A percentile compares a stretch with the other conserved stretches of the same genome.
These are phyloP conservation scores for Solenodon paradoxus DNA, from an alignment of 2,113 vertebrate genomes.

Conservation along the genomic window DNA sequence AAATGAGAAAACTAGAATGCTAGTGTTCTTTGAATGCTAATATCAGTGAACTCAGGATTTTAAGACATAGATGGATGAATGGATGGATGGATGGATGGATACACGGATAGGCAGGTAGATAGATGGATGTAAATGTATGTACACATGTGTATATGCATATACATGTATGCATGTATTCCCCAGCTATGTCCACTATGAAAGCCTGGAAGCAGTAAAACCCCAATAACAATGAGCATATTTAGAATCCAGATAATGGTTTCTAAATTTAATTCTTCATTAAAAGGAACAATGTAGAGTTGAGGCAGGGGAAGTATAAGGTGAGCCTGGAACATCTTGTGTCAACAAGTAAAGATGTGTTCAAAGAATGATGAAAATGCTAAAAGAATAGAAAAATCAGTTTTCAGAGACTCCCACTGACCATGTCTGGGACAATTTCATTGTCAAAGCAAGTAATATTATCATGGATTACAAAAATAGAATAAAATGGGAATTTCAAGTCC, in stretches of 20 bases:
- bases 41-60: neutral
- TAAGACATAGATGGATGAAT: neutral
- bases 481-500: neutral
- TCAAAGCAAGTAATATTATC: slow-evolving; percentile 22
- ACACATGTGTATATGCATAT: neutral
- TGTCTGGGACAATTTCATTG: neutral
- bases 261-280: slow-evolving; percentile 1
- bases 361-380: neutral
- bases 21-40: neutral
- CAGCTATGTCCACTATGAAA: neutral
- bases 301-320: neutral
- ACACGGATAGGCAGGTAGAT: neutral
- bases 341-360: neutral
- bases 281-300: neutral
- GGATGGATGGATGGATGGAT: neutral
- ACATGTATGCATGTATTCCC: neutral
- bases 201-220: neutral
- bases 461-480: slow-evolving; percentile 5
- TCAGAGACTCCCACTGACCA: neutral
- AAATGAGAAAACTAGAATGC: slow-evolving; percentile 1
- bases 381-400: neutral
- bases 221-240: neutral
- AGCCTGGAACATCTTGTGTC: neutral
- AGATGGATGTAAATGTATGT: neutral
- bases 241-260: neutral